A percentile compares a stretch with the other conserved stretches of the same genome.
Evolutionary conservation across 1,140 invertebrate genomes (phyloP).

Genomic region (Drosophila ohnishii): DNA sequence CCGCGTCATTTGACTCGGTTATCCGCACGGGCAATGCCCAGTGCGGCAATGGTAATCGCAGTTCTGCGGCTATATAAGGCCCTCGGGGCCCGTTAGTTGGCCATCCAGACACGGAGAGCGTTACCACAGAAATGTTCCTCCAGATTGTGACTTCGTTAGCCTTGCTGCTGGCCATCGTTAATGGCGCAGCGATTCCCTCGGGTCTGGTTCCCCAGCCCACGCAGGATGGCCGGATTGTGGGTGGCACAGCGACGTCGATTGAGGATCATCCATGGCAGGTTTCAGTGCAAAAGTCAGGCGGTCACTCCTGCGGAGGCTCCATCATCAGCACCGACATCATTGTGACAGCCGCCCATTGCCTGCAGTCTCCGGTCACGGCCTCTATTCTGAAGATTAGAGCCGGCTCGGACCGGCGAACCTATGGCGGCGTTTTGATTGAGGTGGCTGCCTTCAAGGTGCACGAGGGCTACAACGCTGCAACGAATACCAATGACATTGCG

Average conservation of each 20-base stretch:
- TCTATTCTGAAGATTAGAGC: conserved; percentile 47
- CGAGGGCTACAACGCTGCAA: conserved; percentile 35
- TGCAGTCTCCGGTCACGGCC: conserved; percentile 21
- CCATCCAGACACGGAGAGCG: conserved; percentile 7
- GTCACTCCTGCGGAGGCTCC: conserved; percentile 85
- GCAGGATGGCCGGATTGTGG: conserved; percentile 63
- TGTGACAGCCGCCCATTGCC: conserved; percentile 61
- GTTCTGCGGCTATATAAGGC: conserved; percentile 32
- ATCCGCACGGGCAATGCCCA: conserved; percentile 22
- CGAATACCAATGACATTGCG: conserved; percentile 83
- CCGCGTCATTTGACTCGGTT: conserved; percentile 33
- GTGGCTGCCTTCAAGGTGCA: conserved; percentile 53
- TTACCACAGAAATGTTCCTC: conserved; percentile 27
- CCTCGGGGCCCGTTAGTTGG: conserved; percentile 4
- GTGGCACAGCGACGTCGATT: conserved; percentile 48
- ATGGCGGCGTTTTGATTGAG: conserved; percentile 48
- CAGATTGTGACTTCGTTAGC: conserved; percentile 20
- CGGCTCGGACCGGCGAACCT: conserved; percentile 36
- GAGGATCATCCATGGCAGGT: conserved; percentile 58
- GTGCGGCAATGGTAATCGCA: conserved; percentile 4
- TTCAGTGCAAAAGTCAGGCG: conserved; percentile 55
- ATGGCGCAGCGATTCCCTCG: conserved; percentile 33
- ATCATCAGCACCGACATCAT: conserved; percentile 83
- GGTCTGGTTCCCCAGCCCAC: conserved; percentile 20
- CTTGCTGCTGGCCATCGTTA: conserved; percentile 17